Evolutionary conservation across 2,113 vertebrate genomes (phyloP).

Genomic region (Psephotus haematonotus): DNA sequence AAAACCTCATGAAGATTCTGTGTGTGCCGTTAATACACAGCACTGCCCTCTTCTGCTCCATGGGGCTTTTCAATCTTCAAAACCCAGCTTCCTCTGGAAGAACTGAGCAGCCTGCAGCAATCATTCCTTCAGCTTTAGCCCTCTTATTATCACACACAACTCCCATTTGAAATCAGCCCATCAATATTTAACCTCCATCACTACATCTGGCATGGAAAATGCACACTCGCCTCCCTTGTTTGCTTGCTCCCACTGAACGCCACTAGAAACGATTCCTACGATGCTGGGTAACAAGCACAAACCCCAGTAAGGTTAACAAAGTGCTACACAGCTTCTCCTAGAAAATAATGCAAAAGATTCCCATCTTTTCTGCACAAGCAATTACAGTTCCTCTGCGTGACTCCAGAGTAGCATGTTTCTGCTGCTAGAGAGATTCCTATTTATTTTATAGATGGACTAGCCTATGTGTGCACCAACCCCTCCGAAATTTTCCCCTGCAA

Average conservation of each 20-base stretch:
- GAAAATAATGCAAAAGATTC: neutral
- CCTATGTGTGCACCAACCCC: neutral
- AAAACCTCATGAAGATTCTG: neutral
- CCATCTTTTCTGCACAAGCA: neutral
- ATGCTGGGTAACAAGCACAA: neutral
- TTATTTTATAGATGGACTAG: neutral
- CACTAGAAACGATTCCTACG: neutral
- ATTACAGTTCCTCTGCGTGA: neutral
- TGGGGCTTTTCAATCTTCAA: neutral
- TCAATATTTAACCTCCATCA: constrained; percentile 48
- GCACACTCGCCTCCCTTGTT: neutral
- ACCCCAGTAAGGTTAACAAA: neutral
- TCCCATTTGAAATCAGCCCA: constrained; percentile 30
- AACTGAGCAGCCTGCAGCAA: neutral
- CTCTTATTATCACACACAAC: neutral
- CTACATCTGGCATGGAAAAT: neutral
- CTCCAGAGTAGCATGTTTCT: neutral
- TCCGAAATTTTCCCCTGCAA: neutral
- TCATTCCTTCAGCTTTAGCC: constrained; percentile 1
- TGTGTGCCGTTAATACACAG: neutral
- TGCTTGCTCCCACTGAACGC: neutral
- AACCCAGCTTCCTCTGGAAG: neutral
- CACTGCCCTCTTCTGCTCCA: neutral
- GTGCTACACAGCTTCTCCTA: neutral
- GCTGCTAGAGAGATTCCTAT: neutral